phyloP scores from a whole-genome alignment of 2,797 vertebrate species.

The Argyrosomus regius region DNA sequence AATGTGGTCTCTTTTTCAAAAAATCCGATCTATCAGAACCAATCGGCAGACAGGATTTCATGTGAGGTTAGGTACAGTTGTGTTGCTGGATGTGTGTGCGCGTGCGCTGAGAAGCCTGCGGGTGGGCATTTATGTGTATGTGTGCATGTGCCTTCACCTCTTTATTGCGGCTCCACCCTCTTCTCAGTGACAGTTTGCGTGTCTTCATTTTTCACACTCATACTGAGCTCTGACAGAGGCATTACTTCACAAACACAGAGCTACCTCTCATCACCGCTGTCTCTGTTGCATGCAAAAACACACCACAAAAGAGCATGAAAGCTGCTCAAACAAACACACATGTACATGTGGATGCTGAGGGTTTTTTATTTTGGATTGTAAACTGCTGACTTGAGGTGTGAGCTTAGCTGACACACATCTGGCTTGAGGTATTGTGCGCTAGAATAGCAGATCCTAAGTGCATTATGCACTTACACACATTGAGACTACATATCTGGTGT shows the following conservation, averaged over 20 bases:
- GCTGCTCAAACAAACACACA: constrained; percentile 48
- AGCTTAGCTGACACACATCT: constrained; percentile 41
- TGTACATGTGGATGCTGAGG: constrained; percentile 24
- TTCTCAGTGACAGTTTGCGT: constrained; percentile 72
- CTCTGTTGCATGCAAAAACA: constrained; percentile 52
- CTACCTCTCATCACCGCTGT: constrained; percentile 58
- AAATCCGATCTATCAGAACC: constrained; percentile 61
- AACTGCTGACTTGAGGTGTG: constrained; percentile 23
- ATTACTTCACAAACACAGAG: constrained; percentile 53
- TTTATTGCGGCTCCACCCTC: constrained; percentile 57
- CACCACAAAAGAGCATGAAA: constrained; percentile 38
- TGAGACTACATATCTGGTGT: constrained; percentile 2
- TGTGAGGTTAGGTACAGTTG: constrained; percentile 29
- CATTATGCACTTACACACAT: background rate
- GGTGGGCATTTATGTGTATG: constrained; percentile 39
- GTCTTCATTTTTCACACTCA: constrained; percentile 73
- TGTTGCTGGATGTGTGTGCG: constrained; percentile 14
- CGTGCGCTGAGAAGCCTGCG: constrained; percentile 19
- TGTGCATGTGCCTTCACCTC: constrained; percentile 58
- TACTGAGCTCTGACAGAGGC: constrained; percentile 42
- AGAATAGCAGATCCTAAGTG: constrained; percentile 8
- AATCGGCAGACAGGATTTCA: constrained; percentile 52
- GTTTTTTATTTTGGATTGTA: constrained; percentile 4
- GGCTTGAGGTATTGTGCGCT: constrained; percentile 6
- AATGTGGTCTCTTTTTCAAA: constrained; percentile 62